A percentile compares a stretch with the other conserved stretches of the same genome.
These are phyloP conservation scores for Osmerus mordax DNA, from an alignment of 2,113 vertebrate species.

Conservation along the genomic window DNA sequence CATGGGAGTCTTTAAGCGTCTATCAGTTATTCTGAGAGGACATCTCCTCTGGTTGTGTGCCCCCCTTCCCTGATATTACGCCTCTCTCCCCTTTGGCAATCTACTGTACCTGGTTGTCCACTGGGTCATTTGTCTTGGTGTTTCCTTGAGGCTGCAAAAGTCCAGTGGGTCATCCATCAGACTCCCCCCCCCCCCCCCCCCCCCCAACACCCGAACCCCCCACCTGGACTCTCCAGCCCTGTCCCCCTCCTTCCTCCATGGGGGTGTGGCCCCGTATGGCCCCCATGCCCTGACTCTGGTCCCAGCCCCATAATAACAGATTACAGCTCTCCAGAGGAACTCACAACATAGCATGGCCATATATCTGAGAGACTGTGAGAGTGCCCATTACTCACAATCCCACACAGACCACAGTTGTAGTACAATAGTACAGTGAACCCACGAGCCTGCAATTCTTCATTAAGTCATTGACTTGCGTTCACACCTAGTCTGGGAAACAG, in stretches of 20 bases:
- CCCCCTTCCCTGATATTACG: constrained; percentile 19
- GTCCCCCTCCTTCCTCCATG: background rate
- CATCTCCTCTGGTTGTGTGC: constrained; percentile 26
- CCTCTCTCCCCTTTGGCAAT: constrained; percentile 33
- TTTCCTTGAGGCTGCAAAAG: constrained; percentile 45
- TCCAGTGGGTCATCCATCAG: constrained; percentile 63
- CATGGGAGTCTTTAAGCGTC: background rate
- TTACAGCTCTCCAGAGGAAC: constrained; percentile 60
- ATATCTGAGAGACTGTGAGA: constrained; percentile 51
- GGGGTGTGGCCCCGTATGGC: constrained; percentile 27
- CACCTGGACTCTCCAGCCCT: constrained; percentile 5
- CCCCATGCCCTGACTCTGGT: constrained; percentile 43
- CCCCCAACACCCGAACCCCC: constrained; percentile 51
- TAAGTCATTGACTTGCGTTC: constrained; percentile 30
- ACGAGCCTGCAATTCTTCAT: constrained; percentile 40
- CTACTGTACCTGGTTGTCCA: constrained; percentile 32
- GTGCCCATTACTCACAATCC: constrained; percentile 55
- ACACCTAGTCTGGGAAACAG: background rate
- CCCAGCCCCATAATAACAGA: constrained; percentile 57
- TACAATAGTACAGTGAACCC: constrained; percentile 33
- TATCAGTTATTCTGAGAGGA: constrained; percentile 23
- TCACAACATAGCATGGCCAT: constrained; percentile 61
- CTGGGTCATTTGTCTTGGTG: constrained; percentile 50
- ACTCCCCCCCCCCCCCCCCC: constrained; percentile 40
- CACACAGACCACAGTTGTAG: constrained; percentile 58